Evolutionary conservation across 1,140 invertebrate genomes (phyloP), one percentile per base, ranked within the genome.

Genomic region (Apis cerana): DNA sequence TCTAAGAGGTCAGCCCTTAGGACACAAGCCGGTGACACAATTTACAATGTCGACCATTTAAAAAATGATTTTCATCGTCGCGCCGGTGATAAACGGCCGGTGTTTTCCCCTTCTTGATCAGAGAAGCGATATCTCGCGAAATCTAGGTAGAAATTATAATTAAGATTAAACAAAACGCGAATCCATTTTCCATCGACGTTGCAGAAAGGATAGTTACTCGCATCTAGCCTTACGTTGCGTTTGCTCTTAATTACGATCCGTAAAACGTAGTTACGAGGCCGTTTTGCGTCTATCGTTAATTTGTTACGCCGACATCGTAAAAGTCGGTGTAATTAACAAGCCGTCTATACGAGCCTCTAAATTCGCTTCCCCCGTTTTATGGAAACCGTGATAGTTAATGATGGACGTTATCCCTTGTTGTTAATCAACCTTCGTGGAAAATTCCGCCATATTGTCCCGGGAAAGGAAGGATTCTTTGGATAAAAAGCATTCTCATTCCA

Each of bases 1-100:
- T 67, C 54, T 52, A 58, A 68, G 72, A 81, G 72, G 72, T 81
- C 64, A 75, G 62, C 72, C 72, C 72, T 81, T 81, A 81, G 72
- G 62, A 81, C 72, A 67, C 33, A 7, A 33, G 19, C 72, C 43
- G n/a, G 52, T 67, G 80, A 67, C 80, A 81, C 72, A 76, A 81
- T 81, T 81, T 59, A 58, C 72, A 10, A 59, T 1, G 56, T 11
- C 54, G 62, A 33, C 80, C 62, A 62, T 76, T 68, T 33, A 43
- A 68, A 33, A 65, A 81, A 81, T 59, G 54, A 76, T 65, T 76
- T 81, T 68, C 52, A 4, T 33, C 70, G 12, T 58, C 50, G 50
- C 52, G 56, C 12, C 65, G 21, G 23, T 12, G 19, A 15, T 48
- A 5, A 7, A 23, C 7, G 67, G 7, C 4, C 33, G 4, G 0